Evolutionary conservation across 2,113 vertebrate species (phyloP).

Genomic region (Esox niger): DNA sequence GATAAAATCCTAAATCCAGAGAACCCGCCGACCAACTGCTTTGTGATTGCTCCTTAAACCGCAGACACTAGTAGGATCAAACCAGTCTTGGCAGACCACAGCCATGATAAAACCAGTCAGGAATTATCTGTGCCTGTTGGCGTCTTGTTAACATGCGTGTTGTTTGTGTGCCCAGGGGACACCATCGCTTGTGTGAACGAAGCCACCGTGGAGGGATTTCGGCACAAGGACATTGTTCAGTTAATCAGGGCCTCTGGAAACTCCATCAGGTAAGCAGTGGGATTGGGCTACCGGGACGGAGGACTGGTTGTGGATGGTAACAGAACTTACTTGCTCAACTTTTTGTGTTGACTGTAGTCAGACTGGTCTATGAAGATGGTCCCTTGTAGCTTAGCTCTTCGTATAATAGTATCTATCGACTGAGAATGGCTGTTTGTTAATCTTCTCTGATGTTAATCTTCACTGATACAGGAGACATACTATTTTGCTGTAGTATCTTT

Average conservation of each 20-base stretch:
- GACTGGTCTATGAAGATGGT: too few species aligned
- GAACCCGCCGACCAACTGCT: background rate
- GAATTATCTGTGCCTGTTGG: background rate
- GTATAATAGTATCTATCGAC: background rate
- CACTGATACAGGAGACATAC: background rate
- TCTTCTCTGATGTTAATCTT: background rate
- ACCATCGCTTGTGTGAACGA: slow-evolving; percentile 90
- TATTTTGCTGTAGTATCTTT: background rate
- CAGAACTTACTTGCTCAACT: too few species aligned
- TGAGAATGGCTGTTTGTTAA: background rate
- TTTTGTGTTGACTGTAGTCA: too few species aligned
- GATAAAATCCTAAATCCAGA: too few species aligned
- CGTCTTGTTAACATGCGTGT: slow-evolving; percentile 12
- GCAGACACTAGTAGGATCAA: slow-evolving; percentile 22
- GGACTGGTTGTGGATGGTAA: background rate
- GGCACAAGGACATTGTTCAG: slow-evolving; percentile 92
- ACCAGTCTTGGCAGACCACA: background rate
- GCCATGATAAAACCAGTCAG: slow-evolving; percentile 14
- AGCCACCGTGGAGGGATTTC: slow-evolving; percentile 79
- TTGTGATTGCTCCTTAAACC: background rate
- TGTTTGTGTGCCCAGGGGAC: slow-evolving; percentile 75
- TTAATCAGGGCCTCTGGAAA: slow-evolving; percentile 88
- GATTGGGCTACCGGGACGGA: background rate
- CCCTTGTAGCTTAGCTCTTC: too few species aligned
- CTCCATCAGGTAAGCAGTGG: slow-evolving; percentile 74